phyloP scores from a whole-genome alignment of 2,888 invertebrate genomes.

The Philhelius pedissequus region DNA sequence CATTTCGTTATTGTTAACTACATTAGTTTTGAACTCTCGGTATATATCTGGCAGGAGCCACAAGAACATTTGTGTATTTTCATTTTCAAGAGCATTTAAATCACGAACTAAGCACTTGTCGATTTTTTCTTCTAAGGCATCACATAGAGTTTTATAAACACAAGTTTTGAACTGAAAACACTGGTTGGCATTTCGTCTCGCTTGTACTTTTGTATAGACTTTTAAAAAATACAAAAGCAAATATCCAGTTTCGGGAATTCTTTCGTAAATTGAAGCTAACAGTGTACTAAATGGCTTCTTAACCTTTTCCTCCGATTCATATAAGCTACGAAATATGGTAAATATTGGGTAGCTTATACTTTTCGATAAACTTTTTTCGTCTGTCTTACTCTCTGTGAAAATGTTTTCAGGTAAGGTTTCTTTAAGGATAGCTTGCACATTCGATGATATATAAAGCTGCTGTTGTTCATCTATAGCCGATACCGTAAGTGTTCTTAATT shows the following conservation, averaged over 20 bases:
- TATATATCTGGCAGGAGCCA: slow-evolving; percentile 96
- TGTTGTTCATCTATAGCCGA: slow-evolving; percentile 77
- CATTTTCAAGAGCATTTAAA: slow-evolving; percentile 92
- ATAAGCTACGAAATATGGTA: slow-evolving; percentile 91
- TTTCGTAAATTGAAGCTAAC: slow-evolving; percentile 88
- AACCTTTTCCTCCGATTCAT: slow-evolving; percentile 85
- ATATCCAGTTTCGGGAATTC: slow-evolving; percentile 89
- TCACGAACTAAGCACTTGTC: slow-evolving; percentile 82
- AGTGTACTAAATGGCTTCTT: slow-evolving; percentile 89
- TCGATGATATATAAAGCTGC: slow-evolving; percentile 77
- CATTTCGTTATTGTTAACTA: slow-evolving; percentile 92
- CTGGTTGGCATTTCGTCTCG: slow-evolving; percentile 80
- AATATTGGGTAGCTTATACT: slow-evolving; percentile 91
- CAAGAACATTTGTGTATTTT: slow-evolving; percentile 92
- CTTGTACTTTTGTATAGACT: slow-evolving; percentile 83
- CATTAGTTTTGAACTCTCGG: slow-evolving; percentile 91
- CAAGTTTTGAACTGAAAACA: slow-evolving; percentile 88
- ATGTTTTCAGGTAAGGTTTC: slow-evolving; percentile 77
- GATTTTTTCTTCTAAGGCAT: slow-evolving; percentile 83
- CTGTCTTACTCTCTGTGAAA: slow-evolving; percentile 81
- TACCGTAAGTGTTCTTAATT: slow-evolving; percentile 76
- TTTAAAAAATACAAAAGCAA: slow-evolving; percentile 93
- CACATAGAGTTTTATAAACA: slow-evolving; percentile 94
- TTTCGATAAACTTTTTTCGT: slow-evolving; percentile 83
- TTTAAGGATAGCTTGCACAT: slow-evolving; percentile 76